Conservation (phyloP, 64 coral and sea anemone genomes). For the Porites lutea region DNA sequence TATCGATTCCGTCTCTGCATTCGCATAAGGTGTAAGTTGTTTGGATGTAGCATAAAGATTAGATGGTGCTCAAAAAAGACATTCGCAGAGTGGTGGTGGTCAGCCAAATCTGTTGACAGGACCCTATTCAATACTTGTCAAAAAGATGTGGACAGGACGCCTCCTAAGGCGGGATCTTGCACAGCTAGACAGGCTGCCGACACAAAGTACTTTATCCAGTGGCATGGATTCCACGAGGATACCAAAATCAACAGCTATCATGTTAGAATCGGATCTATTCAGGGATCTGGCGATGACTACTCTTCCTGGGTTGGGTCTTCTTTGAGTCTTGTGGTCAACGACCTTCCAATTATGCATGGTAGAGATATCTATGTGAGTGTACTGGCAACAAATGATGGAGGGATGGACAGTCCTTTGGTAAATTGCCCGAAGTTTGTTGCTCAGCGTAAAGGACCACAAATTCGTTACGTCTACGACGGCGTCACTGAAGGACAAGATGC, state of each 20-base stretch:
- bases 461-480: slow-evolving; percentile 90
- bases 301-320: slow-evolving; percentile 66
- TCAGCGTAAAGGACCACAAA: slow-evolving; percentile 75
- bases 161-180: slow-evolving; percentile 80
- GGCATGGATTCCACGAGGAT: slow-evolving; percentile 91
- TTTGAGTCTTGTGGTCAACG: slow-evolving; percentile 64
- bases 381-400: slow-evolving; percentile 82
- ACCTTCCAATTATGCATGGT: slow-evolving; percentile 93
- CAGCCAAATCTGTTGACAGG: slow-evolving; percentile 76
- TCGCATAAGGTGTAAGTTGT: slow-evolving; percentile 71
- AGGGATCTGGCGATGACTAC: slow-evolving; percentile 91
- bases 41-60: slow-evolving; percentile 81
- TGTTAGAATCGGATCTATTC: slow-evolving; percentile 90
- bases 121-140: slow-evolving; percentile 88
- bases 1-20: slow-evolving; percentile 92
- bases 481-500: slow-evolving; percentile 54
- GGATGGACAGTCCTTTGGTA: slow-evolving; percentile 80
- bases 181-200: slow-evolving; percentile 84
- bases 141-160: slow-evolving; percentile 79
- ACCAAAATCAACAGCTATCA: slow-evolving; percentile 79
- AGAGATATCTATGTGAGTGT: slow-evolving; percentile 85
- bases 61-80: slow-evolving; percentile 97
- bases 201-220: slow-evolving; percentile 86
- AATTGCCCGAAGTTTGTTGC: slow-evolving; percentile 82
- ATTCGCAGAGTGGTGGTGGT: slow-evolving; percentile 96